phyloP scores from a whole-genome alignment of 2,888 invertebrate species.

The Rhopalosiphum nymphaeae region DNA sequence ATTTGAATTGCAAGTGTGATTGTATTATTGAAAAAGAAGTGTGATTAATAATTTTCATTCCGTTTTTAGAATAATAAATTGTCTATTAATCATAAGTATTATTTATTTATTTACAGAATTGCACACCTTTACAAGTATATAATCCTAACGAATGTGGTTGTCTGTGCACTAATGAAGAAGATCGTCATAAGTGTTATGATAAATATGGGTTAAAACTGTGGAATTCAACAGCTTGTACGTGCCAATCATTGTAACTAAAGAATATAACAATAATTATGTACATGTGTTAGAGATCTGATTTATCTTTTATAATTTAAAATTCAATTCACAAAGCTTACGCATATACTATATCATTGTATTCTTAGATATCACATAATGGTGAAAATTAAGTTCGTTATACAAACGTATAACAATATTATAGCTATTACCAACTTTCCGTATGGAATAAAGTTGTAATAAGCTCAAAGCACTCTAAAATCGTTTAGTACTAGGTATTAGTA shows the following conservation, averaged over 20 bases:
- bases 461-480: background rate
- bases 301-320: background rate
- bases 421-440: background rate
- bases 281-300: background rate
- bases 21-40: slow-evolving; percentile 75
- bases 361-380: background rate
- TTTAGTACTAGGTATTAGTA: background rate
- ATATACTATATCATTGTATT: background rate
- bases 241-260: slow-evolving; percentile 74
- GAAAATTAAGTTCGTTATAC: background rate
- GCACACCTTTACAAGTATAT: slow-evolving; percentile 75
- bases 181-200: slow-evolving; percentile 74
- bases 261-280: slow-evolving; percentile 73
- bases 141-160: slow-evolving; percentile 75
- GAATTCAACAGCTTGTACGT: slow-evolving; percentile 75
- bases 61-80: background rate
- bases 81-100: slow-evolving; percentile 8
- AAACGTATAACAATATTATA: background rate
- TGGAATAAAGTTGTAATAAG: background rate
- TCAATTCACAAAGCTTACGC: background rate
- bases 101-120: slow-evolving; percentile 71
- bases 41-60: slow-evolving; percentile 67
- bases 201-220: slow-evolving; percentile 74
- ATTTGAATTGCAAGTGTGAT: slow-evolving; percentile 75
- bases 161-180: slow-evolving; percentile 75